Evolutionary conservation across 23 tunicate genomes (phyloP).

Genomic region (Ciona savignyi): DNA sequence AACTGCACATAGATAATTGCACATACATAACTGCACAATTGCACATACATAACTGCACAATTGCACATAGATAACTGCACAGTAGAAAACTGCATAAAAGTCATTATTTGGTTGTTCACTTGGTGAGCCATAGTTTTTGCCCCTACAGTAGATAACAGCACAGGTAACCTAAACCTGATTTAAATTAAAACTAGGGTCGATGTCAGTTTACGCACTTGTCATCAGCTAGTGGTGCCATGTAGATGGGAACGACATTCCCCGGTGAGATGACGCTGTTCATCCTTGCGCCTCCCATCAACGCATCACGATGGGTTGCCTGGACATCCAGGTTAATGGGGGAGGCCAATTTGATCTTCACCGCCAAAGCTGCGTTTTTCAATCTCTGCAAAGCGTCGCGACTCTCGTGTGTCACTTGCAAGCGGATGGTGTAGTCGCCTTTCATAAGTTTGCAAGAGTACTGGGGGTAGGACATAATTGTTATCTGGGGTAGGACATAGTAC

Average conservation of each 20-base stretch:
- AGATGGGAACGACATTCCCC: slow-evolving; percentile 28
- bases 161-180: no score
- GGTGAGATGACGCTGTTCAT: slow-evolving; percentile 19
- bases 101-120: no score
- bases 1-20: no score
- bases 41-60: no score
- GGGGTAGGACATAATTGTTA: no score
- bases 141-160: no score
- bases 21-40: no score
- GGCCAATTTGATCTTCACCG: slow-evolving; percentile 48
- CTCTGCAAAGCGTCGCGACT: slow-evolving; percentile 50
- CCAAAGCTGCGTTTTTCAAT: slow-evolving; percentile 49
- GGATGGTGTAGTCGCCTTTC: slow-evolving; percentile 68
- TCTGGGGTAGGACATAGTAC: no score
- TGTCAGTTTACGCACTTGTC: slow-evolving; percentile 41
- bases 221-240: slow-evolving; percentile 53
- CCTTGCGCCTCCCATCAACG: slow-evolving; percentile 59
- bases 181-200: no score
- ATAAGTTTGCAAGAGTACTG: slow-evolving; percentile 48
- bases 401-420: slow-evolving; percentile 67
- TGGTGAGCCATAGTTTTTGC: no score
- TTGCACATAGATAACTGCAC: no score
- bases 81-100: no score
- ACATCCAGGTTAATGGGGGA: slow-evolving; percentile 48
- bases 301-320: slow-evolving; percentile 51